Base-by-base conservation (phyloP, 2,113 vertebrate genomes). In the Otus sunia region DNA sequence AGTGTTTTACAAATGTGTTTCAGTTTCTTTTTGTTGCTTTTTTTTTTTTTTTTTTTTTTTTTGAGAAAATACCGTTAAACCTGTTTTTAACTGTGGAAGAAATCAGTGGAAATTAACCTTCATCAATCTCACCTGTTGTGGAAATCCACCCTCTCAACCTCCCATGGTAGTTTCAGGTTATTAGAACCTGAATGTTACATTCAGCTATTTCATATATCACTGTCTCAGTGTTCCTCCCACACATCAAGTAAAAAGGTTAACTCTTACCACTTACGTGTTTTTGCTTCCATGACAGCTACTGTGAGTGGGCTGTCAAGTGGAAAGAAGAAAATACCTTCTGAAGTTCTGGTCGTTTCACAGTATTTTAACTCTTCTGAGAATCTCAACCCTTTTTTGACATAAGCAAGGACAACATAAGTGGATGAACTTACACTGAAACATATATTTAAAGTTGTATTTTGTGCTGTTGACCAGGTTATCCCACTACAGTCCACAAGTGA, bases 61-160 rank as follows among this genome's bases (percentile, higher is more conserved):
- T 8, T 29, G 39, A 73, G 30, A 49, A 80, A 73, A 36, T 53
- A 13, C 23, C 2, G 25, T 37, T 76, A 66, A 73, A 11, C 22
- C 13, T 50, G 16, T 32, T 92, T 80, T 77, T 80, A 83, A 77
- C 9, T 21, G 14, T 2, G n/a, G 43, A 55, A 92, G 19, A 37
- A 23, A 7, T 5, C 4, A 45, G 34, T 62, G 80, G 83, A 95
- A 95, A 92, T 43, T 73, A 86, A 77, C 7, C 23, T 77, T 84
- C 11, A 37, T 59, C 4, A 0, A 1, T 75, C 37, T 76, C 53
- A 82, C 73, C 56, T 95, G 9, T 16, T 36, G 9, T 0, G 0
- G 53, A 94, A 79, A 92, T 76, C 53, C 45, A 89, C 77, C 64
- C 34, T 64, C 86, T 60, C 86, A 87, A 21, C 23, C 49, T 81